Evolutionary conservation across 2,113 vertebrate genomes (phyloP), one percentile per base, ranked within the genome.

Genomic region (Pholis gunnellus): DNA sequence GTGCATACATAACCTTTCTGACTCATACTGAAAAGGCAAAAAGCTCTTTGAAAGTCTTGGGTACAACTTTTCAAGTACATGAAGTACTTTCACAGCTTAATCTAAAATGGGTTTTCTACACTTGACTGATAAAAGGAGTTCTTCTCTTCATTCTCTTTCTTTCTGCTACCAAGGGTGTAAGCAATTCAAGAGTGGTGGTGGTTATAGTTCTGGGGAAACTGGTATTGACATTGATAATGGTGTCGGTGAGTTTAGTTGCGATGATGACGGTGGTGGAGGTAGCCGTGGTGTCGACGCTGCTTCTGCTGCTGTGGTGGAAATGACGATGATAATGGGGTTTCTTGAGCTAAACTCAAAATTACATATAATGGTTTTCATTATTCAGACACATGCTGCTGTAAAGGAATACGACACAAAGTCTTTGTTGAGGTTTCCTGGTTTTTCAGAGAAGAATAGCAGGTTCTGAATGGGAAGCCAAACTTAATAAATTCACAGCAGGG

Each of bases 51-150:
- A 67, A 72, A 13, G 56, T 11, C 42, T 13, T 44, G 48, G 27
- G 27, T 29, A 65, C 3, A 27, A 52, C 64, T 50, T 67, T 9
- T 20, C 17, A 78, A 59, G 14, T 65, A 29, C 40, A 20, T 66
- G 22, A 61, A 65, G 69, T 31, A 48, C 38, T 60, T 2, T 2
- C 36, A 56, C 44, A 20, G 36, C 34, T 60, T 74, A 5, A 72
- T 74, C 36, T 64, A 40, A 86, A 82, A 76, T 70, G 6, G 15
- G 10, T 75, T 69, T 63, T 77, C 22, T 64, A 31, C 25, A 46
- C 42, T 9, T 4, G 18, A 50, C 50, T 46, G 64, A 56, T 50
- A 25, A 5, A 50, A 20, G 46, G 10, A 7, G 2, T 7, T n/a
- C 5, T 65, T 22, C 20, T 36, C 31, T 18, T 40, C 7, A 14